Conservation (phyloP, 1,140 invertebrate species). For the Archivesica marissinica region DNA sequence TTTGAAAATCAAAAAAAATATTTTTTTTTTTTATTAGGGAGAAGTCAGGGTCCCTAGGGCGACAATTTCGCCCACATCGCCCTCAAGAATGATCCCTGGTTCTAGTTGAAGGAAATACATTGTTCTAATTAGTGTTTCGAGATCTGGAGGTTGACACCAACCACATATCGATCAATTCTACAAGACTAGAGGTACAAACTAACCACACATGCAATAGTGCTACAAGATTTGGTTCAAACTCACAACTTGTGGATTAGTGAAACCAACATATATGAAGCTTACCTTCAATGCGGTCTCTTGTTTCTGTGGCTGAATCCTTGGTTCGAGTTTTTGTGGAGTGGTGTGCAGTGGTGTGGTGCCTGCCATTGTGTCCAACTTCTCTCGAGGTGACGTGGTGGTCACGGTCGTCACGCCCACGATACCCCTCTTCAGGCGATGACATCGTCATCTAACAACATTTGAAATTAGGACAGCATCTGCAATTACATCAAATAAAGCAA, state of each 20-base stretch:
- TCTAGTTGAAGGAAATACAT: no score
- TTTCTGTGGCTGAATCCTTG: background rate
- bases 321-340: slow-evolving; percentile 3
- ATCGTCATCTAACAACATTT: slow-evolving; percentile 52
- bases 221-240: background rate
- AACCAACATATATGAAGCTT: background rate
- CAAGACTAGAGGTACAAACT: background rate
- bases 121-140: no score
- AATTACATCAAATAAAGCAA: background rate
- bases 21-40: no score
- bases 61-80: no score
- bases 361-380: background rate
- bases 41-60: no score
- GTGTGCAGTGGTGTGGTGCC: background rate
- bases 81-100: no score
- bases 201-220: no score
- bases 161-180: background rate
- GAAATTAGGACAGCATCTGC: slow-evolving; percentile 15
- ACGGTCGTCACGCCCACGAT: slow-evolving; percentile 29
- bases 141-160: no score
- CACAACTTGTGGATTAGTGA: background rate
- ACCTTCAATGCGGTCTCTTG: background rate
- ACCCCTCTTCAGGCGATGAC: slow-evolving; percentile 45
- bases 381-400: slow-evolving; percentile 30
- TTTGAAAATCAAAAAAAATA: no score